phyloP scores from a whole-genome alignment of 1,140 invertebrate genomes.

The Sycophaga agraensis region DNA sequence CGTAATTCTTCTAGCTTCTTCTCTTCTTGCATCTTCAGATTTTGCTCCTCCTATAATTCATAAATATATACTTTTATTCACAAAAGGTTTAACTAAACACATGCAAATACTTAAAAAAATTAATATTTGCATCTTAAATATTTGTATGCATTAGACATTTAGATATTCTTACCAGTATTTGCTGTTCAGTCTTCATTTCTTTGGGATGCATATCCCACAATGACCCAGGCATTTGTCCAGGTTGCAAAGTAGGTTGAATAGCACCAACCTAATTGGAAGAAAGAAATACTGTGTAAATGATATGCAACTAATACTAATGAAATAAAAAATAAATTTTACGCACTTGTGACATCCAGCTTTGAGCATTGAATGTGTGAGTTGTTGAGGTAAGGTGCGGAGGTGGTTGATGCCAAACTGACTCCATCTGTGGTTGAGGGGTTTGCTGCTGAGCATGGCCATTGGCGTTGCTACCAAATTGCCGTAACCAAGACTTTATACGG shows the following conservation, averaged over 20 bases:
- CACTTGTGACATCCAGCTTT: conserved; percentile 53
- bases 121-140: no score
- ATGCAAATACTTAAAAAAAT: neutral
- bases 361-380: conserved; percentile 50
- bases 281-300: neutral
- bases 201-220: conserved; percentile 52
- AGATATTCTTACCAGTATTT: conserved; percentile 50
- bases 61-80: neutral
- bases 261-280: conserved; percentile 42
- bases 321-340: neutral
- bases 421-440: conserved; percentile 40
- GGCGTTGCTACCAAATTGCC: conserved; percentile 54
- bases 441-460: conserved; percentile 45
- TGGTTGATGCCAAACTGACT: conserved; percentile 49
- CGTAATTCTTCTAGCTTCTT: conserved; percentile 45
- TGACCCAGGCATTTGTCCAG: conserved; percentile 50
- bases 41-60: conserved; percentile 54
- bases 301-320: neutral
- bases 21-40: conserved; percentile 53
- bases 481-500: conserved; percentile 58
- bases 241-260: conserved; percentile 46
- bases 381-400: conserved; percentile 45
- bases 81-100: neutral
- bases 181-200: conserved; percentile 61
- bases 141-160: conserved; percentile 7